phyloP scores from a whole-genome alignment of 2,888 invertebrate species.

The Pseudolycoriella hygida region DNA sequence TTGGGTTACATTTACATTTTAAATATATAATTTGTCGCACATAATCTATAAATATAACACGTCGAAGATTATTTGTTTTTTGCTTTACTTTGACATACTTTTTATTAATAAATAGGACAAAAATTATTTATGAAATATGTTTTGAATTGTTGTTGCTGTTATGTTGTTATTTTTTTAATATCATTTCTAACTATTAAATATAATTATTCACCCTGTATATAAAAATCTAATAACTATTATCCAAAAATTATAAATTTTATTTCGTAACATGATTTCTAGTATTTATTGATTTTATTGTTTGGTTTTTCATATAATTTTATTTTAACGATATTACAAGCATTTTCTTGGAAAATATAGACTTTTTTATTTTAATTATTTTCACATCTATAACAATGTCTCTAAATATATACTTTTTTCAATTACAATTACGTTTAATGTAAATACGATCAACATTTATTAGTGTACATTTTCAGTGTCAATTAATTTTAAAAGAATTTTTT shows the following conservation, averaged over 20 bases:
- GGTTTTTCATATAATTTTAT: neutral
- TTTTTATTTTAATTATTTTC: neutral
- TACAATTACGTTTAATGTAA: neutral
- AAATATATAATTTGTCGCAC: no score
- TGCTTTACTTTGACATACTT: no score
- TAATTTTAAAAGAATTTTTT: no score
- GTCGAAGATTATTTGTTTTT: no score
- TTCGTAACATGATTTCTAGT: neutral
- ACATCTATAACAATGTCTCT: slow-evolving; percentile 1
- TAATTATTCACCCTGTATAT: neutral
- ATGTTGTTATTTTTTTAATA: neutral
- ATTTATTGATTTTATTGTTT: neutral
- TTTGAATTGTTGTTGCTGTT: neutral
- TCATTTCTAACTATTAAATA: neutral
- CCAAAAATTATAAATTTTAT: slow-evolving; percentile 1
- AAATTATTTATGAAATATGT: neutral
- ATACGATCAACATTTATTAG: neutral
- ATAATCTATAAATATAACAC: no score
- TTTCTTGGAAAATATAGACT: slow-evolving; percentile 1
- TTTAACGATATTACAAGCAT: neutral
- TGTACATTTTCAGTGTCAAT: no score
- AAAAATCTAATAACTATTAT: slow-evolving; percentile 1
- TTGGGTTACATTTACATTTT: no score
- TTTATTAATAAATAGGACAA: no score
- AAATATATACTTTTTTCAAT: neutral